These are phyloP conservation scores for Camarhynchus parvulus DNA, from an alignment of 2,113 vertebrate genomes.

Conservation along the genomic window DNA sequence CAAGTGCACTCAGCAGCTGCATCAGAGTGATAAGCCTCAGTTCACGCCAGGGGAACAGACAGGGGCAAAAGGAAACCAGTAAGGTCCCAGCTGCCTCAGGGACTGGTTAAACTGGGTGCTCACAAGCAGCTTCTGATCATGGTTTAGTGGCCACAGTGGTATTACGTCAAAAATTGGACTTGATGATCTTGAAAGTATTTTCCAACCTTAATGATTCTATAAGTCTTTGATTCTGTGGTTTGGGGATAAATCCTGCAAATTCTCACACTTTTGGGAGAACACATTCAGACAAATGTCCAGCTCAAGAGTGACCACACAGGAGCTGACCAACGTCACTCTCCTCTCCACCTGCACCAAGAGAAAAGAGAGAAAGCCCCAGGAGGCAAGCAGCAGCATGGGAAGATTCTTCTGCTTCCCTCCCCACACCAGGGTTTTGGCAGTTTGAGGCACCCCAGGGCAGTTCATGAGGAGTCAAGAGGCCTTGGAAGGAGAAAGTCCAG, in stretches of 20 bases:
- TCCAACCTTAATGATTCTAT: background rate
- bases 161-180: background rate
- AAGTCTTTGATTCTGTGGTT: background rate
- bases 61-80: background rate
- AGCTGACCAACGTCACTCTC: background rate
- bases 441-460: background rate
- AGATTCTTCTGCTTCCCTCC: background rate
- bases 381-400: background rate
- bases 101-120: background rate
- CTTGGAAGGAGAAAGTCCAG: background rate
- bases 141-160: background rate
- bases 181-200: background rate
- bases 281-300: background rate
- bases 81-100: background rate
- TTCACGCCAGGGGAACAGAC: background rate
- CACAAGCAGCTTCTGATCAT: background rate
- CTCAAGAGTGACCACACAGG: fast-evolving
- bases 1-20: background rate
- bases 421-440: background rate
- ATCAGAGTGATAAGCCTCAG: background rate
- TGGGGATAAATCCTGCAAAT: background rate
- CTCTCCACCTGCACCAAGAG: background rate
- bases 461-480: background rate
- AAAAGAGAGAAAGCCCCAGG: background rate
- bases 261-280: background rate